phyloP scores from a whole-genome alignment of 23 tunicate species.

The Styela plicata region DNA sequence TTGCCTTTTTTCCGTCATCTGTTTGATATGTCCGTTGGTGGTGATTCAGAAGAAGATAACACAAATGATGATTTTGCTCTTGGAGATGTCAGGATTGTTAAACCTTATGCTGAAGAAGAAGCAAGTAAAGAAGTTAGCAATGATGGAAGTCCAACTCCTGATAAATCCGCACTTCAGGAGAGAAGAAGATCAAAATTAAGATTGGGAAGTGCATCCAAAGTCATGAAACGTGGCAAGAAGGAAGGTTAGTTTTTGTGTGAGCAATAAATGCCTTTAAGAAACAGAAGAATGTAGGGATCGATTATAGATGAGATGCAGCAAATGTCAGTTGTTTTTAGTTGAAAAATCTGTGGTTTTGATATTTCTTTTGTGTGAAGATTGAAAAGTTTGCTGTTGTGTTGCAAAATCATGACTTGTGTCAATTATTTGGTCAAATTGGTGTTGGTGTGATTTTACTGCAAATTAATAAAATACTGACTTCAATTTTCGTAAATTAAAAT shows the following conservation, averaged over 20 bases:
- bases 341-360: too few species aligned
- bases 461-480: too few species aligned
- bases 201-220: constrained; percentile 66
- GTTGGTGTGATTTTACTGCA: too few species aligned
- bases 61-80: constrained; percentile 35
- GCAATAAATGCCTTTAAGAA: neutral
- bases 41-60: constrained; percentile 36
- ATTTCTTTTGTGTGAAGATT: too few species aligned
- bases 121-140: constrained; percentile 15
- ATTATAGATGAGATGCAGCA: too few species aligned
- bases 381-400: too few species aligned
- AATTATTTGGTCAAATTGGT: too few species aligned
- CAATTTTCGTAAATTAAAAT: too few species aligned
- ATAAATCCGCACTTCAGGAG: constrained; percentile 3
- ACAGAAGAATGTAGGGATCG: neutral
- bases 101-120: constrained; percentile 47
- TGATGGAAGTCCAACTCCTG: constrained; percentile 28
- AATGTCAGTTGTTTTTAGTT: too few species aligned
- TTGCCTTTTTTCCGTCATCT: constrained; percentile 84
- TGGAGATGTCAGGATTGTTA: constrained; percentile 54
- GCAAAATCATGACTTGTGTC: too few species aligned
- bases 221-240: constrained; percentile 15
- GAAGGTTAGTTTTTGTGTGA: neutral
- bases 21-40: constrained; percentile 77
- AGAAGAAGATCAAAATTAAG: constrained; percentile 68